Evolutionary conservation across 1,140 invertebrate genomes (phyloP).

Genomic region (Thaumatotibia leucotreta): DNA sequence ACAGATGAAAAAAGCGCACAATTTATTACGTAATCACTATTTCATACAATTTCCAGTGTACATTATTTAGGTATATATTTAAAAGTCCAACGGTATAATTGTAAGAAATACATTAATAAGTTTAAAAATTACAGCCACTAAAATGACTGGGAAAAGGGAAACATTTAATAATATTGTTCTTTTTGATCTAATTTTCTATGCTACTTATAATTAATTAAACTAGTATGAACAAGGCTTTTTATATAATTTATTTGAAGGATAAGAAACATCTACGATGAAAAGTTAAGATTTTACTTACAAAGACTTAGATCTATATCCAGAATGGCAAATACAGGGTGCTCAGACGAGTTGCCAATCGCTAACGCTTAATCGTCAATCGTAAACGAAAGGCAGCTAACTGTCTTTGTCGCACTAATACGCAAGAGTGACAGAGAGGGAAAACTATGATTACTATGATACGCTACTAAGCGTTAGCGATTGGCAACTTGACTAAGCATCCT

Average conservation of each 20-base stretch:
- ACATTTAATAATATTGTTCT: conserved; percentile 6
- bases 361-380: no score
- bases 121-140: conserved; percentile 13
- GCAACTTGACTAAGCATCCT: no score
- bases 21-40: conserved; percentile 50
- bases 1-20: conserved; percentile 51
- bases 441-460: no score
- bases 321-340: background rate
- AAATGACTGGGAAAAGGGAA: conserved; percentile 7
- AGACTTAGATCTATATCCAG: background rate
- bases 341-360: no score
- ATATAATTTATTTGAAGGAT: conserved; percentile 11
- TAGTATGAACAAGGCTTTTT: conserved; percentile 10
- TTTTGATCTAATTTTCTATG: conserved; percentile 8
- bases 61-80: conserved; percentile 20
- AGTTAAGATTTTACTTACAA: background rate
- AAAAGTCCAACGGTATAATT: conserved; percentile 8
- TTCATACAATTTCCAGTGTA: conserved; percentile 32
- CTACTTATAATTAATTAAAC: background rate
- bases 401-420: no score
- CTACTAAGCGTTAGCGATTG: no score
- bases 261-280: conserved; percentile 10
- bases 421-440: no score
- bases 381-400: no score
- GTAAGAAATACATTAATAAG: conserved; percentile 8